Conservation (phyloP, 2,888 invertebrate genomes). For the Nephrotoma flavescens region DNA sequence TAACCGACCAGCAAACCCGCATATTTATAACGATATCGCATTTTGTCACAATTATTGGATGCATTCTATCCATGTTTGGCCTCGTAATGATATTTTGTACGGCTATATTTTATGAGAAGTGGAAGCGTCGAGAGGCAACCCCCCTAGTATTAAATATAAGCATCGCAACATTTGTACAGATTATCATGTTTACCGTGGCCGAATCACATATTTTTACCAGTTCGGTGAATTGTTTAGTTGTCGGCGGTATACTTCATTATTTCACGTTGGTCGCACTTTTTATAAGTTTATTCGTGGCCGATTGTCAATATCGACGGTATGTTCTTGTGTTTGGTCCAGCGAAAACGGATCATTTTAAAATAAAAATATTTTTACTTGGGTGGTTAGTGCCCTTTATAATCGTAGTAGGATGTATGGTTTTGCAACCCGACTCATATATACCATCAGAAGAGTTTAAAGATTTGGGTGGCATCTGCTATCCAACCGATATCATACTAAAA, state of each 20-base stretch:
- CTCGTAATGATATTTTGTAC: neutral
- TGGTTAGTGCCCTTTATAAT: neutral
- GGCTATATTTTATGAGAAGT: neutral
- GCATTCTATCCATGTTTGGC: neutral
- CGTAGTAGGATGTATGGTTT: neutral
- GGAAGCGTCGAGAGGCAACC: neutral
- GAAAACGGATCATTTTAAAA: neutral
- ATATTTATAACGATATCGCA: neutral
- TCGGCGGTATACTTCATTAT: neutral
- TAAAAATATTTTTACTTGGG: neutral
- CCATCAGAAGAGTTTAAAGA: neutral
- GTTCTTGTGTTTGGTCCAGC: neutral
- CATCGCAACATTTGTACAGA: neutral
- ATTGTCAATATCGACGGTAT: neutral
- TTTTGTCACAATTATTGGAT: neutral
- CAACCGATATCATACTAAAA: neutral
- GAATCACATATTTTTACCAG: neutral
- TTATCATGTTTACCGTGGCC: neutral
- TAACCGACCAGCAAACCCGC: neutral
- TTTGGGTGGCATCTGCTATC: neutral
- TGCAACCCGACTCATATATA: neutral
- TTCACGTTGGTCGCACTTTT: neutral
- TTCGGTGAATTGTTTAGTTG: neutral
- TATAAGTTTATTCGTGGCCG: neutral
- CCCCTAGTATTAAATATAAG: neutral